A percentile compares a stretch with the other conserved stretches of the same genome.
Evolutionary conservation across 2,113 vertebrate species (phyloP).

Genomic region (Malaclemys terrapin): DNA sequence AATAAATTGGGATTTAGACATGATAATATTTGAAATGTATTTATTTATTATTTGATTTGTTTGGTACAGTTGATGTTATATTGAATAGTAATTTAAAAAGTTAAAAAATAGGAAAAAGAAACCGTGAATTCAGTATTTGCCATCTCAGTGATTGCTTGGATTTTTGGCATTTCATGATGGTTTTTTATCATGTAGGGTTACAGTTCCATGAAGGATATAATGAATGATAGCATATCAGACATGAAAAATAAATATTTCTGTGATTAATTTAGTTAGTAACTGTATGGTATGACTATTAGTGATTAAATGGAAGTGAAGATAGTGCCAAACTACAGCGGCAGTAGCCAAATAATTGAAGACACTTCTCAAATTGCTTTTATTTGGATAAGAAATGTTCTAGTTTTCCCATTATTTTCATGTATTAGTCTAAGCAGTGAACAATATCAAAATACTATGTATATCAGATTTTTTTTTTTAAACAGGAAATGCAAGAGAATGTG

Average conservation of each 20-base stretch:
- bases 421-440: background rate
- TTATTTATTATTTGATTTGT: constrained; percentile 15
- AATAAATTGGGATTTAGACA: background rate
- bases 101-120: background rate
- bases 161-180: background rate
- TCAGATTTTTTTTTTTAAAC: constrained; percentile 13
- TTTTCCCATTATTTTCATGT: background rate
- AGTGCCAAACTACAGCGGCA: background rate
- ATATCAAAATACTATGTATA: background rate
- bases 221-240: background rate
- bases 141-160: background rate
- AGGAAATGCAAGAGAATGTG: constrained; percentile 94
- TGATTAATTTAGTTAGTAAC: background rate
- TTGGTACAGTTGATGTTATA: background rate
- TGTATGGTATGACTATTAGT: background rate
- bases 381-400: background rate
- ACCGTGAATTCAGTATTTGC: background rate
- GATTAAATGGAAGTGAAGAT: background rate
- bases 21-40: background rate
- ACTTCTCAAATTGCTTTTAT: background rate
- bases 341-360: background rate
- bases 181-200: background rate
- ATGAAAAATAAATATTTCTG: background rate
- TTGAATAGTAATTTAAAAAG: constrained; percentile 20
- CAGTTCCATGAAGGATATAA: background rate